These are phyloP conservation scores for Melanotaenia pygmaea DNA, from an alignment of 2,797 vertebrate genomes.

Conservation along the genomic window DNA sequence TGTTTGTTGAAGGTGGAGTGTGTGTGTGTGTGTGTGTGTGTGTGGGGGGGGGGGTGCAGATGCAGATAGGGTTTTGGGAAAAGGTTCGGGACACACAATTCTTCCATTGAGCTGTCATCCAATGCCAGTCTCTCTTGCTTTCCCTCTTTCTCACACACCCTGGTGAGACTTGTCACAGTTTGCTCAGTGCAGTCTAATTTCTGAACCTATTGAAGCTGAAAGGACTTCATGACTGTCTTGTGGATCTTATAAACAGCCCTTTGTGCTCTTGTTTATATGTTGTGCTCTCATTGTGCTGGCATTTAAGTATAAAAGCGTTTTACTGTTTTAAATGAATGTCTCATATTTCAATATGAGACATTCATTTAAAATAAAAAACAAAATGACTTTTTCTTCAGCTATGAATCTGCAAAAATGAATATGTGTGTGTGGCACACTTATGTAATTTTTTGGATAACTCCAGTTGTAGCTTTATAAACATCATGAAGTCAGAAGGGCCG, in stretches of 20 bases:
- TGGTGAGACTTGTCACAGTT: slow-evolving; percentile 77
- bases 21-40: slow-evolving; percentile 6
- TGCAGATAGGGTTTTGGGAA: slow-evolving; percentile 74
- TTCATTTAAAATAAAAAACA: slow-evolving; percentile 18
- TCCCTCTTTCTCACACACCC: slow-evolving; percentile 45
- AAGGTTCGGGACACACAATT: slow-evolving; percentile 71
- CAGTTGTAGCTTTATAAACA: slow-evolving; percentile 29
- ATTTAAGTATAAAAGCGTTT: not conserved
- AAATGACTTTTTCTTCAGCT: slow-evolving; percentile 1
- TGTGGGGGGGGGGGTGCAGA: slow-evolving; percentile 6
- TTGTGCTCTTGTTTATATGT: slow-evolving; percentile 5
- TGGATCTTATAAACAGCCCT: slow-evolving; percentile 23
- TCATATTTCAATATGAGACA: not conserved
- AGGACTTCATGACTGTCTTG: slow-evolving; percentile 28
- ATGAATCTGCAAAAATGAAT: slow-evolving; percentile 6
- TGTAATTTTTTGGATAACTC: slow-evolving; percentile 28
- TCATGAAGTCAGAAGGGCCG: slow-evolving; percentile 12
- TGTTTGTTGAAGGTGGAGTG: slow-evolving; percentile 1
- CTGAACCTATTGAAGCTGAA: slow-evolving; percentile 34
- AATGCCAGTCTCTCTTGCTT: slow-evolving; percentile 35
- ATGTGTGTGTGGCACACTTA: slow-evolving; percentile 19
- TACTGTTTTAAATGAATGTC: no score
- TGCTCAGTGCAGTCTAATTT: slow-evolving; percentile 62
- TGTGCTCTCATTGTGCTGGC: not conserved
- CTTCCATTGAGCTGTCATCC: slow-evolving; percentile 70